These are phyloP conservation scores for Esperia sulphurella DNA, from an alignment of 2,888 invertebrate species.

Conservation along the genomic window DNA sequence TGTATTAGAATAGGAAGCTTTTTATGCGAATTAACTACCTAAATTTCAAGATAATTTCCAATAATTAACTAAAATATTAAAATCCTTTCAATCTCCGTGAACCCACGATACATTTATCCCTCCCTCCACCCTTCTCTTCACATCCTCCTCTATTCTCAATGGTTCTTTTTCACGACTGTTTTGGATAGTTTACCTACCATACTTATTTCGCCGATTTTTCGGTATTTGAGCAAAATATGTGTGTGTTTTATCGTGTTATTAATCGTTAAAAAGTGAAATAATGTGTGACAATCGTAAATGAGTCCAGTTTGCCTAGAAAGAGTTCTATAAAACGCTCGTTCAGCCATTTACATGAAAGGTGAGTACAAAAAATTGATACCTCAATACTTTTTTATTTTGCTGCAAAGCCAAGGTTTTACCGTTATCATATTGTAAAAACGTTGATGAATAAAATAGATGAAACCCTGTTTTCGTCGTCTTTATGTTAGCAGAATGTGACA, in stretches of 20 bases:
- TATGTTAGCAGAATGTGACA: constrained; percentile 29
- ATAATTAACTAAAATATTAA: no score
- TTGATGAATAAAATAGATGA: constrained; percentile 9
- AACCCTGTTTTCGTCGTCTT: constrained; percentile 16
- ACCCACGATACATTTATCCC: neutral
- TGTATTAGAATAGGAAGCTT: no score
- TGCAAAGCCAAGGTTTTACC: constrained; percentile 38
- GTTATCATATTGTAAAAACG: constrained; percentile 23
- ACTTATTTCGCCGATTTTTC: constrained; percentile 74
- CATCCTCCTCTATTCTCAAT: constrained; percentile 50
- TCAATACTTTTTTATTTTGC: constrained; percentile 59
- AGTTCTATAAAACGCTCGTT: constrained; percentile 50
- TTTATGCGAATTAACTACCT: no score
- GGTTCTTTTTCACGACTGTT: constrained; percentile 78
- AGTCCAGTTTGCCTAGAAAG: constrained; percentile 30
- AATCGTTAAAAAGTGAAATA: constrained; percentile 40
- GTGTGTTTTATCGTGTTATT: constrained; percentile 46
- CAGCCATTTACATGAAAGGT: constrained; percentile 79
- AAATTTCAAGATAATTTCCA: no score
- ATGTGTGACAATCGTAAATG: constrained; percentile 57
- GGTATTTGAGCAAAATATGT: constrained; percentile 58
- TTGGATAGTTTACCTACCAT: constrained; percentile 76
- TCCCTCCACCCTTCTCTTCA: constrained; percentile 5
- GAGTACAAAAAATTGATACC: constrained; percentile 75
- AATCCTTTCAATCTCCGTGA: no score